Evolutionary conservation across 1,140 invertebrate species (phyloP).

Genomic region (Euwallacea similis): DNA sequence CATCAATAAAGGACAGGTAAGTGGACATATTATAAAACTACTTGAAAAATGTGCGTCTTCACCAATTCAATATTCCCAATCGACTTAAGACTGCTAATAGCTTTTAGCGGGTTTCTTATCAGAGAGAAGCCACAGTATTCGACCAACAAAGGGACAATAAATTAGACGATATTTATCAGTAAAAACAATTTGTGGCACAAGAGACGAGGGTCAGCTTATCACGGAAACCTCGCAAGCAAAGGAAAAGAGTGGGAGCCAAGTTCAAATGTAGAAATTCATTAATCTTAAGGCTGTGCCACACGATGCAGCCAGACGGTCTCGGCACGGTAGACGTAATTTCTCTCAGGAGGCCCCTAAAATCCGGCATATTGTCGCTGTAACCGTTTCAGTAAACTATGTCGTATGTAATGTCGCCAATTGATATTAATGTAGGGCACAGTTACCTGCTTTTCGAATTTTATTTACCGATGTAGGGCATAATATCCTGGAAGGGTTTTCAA

Average conservation of each 20-base stretch:
- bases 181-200: constrained; percentile 32
- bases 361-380: constrained; percentile 35
- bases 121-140: constrained; percentile 8
- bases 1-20: constrained; percentile 74
- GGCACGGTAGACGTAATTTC: constrained; percentile 28
- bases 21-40: constrained; percentile 27
- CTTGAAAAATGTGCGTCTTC: neutral
- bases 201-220: constrained; percentile 36
- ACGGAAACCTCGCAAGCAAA: constrained; percentile 15
- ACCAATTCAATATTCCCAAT: constrained; percentile 5
- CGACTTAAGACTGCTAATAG: constrained; percentile 10
- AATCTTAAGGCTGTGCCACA: constrained; percentile 27
- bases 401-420: constrained; percentile 24
- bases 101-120: constrained; percentile 20
- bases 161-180: constrained; percentile 32
- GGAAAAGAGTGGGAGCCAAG: constrained; percentile 30
- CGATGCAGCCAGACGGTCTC: constrained; percentile 22
- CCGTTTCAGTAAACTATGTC: constrained; percentile 24
- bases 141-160: constrained; percentile 29
- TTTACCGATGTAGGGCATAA: too few species aligned
- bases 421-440: constrained; percentile 16
- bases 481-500: too few species aligned
- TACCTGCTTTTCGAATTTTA: constrained; percentile 8
- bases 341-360: constrained; percentile 24
- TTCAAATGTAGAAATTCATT: constrained; percentile 39